phyloP scores from a whole-genome alignment of 2,113 vertebrate genomes.

The Sinocyclocheilus grahami region DNA sequence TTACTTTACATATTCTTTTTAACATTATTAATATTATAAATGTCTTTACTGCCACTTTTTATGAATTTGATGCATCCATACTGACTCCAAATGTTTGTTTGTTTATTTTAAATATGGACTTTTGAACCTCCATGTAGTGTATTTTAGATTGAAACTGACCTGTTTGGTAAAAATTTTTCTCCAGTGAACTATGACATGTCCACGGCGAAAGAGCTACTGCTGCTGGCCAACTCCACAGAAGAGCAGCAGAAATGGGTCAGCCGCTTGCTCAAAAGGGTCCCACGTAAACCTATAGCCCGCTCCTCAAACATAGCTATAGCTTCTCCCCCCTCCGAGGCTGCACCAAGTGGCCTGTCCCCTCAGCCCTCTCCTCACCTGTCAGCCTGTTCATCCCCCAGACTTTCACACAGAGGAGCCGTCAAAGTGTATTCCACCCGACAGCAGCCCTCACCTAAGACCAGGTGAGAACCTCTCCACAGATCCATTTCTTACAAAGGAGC shows the following conservation, averaged over 20 bases:
- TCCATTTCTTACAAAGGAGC: neutral
- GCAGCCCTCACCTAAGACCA: slow-evolving; percentile 66
- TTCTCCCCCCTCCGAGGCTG: neutral
- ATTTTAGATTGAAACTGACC: neutral
- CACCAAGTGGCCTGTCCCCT: slow-evolving; percentile 46
- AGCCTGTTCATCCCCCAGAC: slow-evolving; percentile 71
- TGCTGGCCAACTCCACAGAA: slow-evolving; percentile 86
- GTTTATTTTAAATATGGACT: too few relatives aligned
- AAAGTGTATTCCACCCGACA: slow-evolving; percentile 65
- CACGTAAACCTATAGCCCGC: slow-evolving; percentile 83
- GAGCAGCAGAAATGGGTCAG: slow-evolving; percentile 96
- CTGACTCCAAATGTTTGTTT: neutral
- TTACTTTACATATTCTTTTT: too few relatives aligned
- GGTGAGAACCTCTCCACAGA: slow-evolving; percentile 59
- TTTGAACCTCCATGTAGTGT: neutral
- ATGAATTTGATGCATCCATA: too few relatives aligned
- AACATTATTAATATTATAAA: too few relatives aligned
- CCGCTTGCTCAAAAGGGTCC: slow-evolving; percentile 92
- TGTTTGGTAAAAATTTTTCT: neutral
- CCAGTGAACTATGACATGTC: slow-evolving; percentile 96
- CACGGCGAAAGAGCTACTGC: slow-evolving; percentile 92
- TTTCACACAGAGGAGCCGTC: slow-evolving; percentile 80
- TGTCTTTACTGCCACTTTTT: too few relatives aligned
- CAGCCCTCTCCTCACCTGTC: slow-evolving; percentile 35
- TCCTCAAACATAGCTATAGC: slow-evolving; percentile 75